Evolutionary conservation across 2,797 vertebrate species (phyloP).

Genomic region (Sciurus vulgaris): DNA sequence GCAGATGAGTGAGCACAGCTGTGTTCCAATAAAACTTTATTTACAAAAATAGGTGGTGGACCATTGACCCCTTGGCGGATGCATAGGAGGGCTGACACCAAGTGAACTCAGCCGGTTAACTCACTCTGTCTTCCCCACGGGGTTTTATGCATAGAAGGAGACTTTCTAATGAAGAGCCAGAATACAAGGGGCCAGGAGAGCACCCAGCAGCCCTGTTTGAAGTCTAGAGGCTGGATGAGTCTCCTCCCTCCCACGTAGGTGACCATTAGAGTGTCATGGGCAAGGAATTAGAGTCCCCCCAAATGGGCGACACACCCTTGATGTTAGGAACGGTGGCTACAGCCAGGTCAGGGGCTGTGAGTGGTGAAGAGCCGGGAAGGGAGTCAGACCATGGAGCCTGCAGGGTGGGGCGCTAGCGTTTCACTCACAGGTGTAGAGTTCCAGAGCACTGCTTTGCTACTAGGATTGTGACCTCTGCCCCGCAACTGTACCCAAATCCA

Average conservation of each 20-base stretch:
- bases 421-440: not conserved
- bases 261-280: not conserved
- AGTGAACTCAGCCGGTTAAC: not conserved
- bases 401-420: not conserved
- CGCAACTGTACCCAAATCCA: not conserved
- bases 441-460: not conserved
- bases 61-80: not conserved
- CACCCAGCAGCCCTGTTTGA: not conserved
- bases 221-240: not conserved
- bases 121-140: not conserved
- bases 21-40: not conserved
- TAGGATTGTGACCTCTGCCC: too few species aligned
- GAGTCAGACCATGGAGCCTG: not conserved
- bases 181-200: not conserved
- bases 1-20: not conserved
- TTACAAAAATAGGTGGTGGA: not conserved
- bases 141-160: not conserved
- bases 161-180: not conserved
- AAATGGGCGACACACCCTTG: too few species aligned
- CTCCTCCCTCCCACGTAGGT: not conserved
- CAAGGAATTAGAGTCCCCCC: not conserved
- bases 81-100: not conserved
- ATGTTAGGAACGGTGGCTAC: not conserved
- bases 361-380: too few species aligned
- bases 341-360: not conserved